Base-by-base conservation (phyloP, 2,797 vertebrate genomes). In the Bryconaethiops microstoma region DNA sequence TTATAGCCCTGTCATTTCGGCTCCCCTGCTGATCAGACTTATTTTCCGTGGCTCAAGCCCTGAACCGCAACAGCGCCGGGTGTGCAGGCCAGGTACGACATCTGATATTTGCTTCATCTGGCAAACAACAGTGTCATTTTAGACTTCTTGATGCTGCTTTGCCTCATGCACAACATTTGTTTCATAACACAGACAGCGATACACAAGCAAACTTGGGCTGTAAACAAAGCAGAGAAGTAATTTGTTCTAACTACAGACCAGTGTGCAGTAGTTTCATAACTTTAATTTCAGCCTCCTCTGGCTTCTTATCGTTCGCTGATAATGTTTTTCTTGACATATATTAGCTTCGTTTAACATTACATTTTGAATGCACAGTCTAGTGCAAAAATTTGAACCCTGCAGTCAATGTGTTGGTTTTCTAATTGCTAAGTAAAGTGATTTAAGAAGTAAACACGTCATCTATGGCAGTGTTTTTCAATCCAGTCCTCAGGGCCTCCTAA, bases 21-120 rank as follows among this genome's bases (percentile, higher is more conserved):
- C 5, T 16, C 54, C 9, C 14, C 67, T 14, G 9, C 45, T 54
- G n/a, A 70, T 68, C 70, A 54, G 40, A 74, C 19, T 72, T 23
- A 40, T 50, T 74, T 40, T 59, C 17, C 25, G 40, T 65, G 75
- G 54, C 74, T 65, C 35, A 59, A 48, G 75, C 40, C 29, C 70
- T 78, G 76, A 59, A 77, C 70, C 40, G 6, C 62, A 74, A 64
- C 62, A 29, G 70, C 70, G 29, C 29, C 29, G 29, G 29, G 29
- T 29, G 29, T 65, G 25, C 40, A 48, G 50, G 23, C 62, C 63
- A 21, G 40, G 54, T 40, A 59, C 13, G n/a, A 50, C 74, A 77
- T 76, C 75, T 21, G 45, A 77, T 65, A 77, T 74, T 52, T 67
- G 48, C 69, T 78, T 57, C 65, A 60, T 55, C 69, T 64, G 68